phyloP scores from a whole-genome alignment of 2,113 vertebrate species.

The Emydura subglobosa region DNA sequence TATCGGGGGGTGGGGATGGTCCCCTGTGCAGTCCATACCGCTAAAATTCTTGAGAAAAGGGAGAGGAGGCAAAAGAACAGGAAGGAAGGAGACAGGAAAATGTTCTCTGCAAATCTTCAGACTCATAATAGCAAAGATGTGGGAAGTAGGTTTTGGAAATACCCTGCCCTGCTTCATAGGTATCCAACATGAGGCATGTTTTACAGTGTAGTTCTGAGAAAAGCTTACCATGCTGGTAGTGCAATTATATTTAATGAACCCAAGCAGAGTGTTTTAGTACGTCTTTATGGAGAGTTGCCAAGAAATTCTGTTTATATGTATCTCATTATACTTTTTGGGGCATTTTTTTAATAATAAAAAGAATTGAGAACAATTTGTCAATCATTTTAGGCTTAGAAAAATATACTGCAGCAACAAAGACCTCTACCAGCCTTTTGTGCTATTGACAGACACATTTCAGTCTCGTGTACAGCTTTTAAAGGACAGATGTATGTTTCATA shows the following conservation, averaged over 20 bases:
- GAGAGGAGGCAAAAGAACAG: not conserved
- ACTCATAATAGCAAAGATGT: not conserved
- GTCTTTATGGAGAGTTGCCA: not conserved
- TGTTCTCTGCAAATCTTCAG: not conserved
- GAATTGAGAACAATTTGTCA: not conserved
- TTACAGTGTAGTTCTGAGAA: not conserved
- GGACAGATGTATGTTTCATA: constrained; percentile 7
- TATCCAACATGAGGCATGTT: not conserved
- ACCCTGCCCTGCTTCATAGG: not conserved
- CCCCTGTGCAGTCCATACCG: not conserved
- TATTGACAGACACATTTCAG: not conserved
- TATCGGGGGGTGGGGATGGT: not conserved
- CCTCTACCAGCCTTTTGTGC: not conserved
- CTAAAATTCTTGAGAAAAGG: not conserved
- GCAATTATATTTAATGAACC: not conserved
- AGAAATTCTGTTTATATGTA: not conserved
- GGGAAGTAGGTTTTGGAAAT: not conserved
- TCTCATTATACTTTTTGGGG: not conserved
- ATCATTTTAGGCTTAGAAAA: not conserved
- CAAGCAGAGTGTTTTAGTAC: not conserved
- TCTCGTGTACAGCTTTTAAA: not conserved
- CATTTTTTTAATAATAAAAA: not conserved
- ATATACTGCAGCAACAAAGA: fast-evolving
- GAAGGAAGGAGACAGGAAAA: not conserved
- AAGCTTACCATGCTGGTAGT: not conserved